A percentile compares a stretch with the other conserved stretches of the same genome.
Evolutionary conservation across 37 sponge, comb jelly and placozoan genomes (phyloP).

Genomic region (Aplysina aerophoba): DNA sequence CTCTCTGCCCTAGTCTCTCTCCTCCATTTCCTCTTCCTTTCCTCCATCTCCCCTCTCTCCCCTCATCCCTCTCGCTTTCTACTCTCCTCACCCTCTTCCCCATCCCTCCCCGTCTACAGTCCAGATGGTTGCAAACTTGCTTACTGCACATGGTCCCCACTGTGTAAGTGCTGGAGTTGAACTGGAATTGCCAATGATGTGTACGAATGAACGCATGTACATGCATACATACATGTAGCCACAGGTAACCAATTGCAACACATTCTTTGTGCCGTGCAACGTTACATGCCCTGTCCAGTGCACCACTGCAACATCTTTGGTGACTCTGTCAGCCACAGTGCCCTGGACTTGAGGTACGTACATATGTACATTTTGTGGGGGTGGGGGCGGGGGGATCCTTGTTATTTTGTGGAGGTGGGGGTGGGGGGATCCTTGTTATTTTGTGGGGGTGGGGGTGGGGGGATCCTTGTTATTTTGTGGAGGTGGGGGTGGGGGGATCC

Average conservation of each 20-base stretch:
- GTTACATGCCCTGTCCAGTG: slow-evolving; percentile 32
- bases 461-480: too few relatives aligned
- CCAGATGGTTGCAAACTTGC: slow-evolving; percentile 71
- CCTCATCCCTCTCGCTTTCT: not conserved
- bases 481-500: too few relatives aligned
- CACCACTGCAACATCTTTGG: slow-evolving; percentile 70
- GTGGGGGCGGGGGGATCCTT: too few relatives aligned
- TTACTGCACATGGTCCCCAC: slow-evolving; percentile 84
- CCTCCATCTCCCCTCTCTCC: not conserved
- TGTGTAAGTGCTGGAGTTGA: slow-evolving; percentile 35
- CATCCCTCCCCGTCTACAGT: slow-evolving; percentile 21
- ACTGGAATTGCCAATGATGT: not conserved
- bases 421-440: too few relatives aligned
- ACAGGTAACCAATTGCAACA: too few relatives aligned
- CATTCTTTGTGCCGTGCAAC: too few relatives aligned
- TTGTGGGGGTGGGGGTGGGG: too few relatives aligned
- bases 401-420: too few relatives aligned
- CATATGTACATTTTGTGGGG: too few relatives aligned
- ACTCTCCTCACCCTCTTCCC: too few relatives aligned
- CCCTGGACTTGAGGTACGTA: slow-evolving; percentile 56
- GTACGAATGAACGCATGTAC: not conserved
- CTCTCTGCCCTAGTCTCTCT: not conserved
- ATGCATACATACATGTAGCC: too few relatives aligned
- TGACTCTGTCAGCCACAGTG: slow-evolving; percentile 41
- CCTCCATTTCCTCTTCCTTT: not conserved